These are phyloP conservation scores for Himantopus leucocephalus DNA, from an alignment of 2,113 vertebrate species.

Conservation along the genomic window DNA sequence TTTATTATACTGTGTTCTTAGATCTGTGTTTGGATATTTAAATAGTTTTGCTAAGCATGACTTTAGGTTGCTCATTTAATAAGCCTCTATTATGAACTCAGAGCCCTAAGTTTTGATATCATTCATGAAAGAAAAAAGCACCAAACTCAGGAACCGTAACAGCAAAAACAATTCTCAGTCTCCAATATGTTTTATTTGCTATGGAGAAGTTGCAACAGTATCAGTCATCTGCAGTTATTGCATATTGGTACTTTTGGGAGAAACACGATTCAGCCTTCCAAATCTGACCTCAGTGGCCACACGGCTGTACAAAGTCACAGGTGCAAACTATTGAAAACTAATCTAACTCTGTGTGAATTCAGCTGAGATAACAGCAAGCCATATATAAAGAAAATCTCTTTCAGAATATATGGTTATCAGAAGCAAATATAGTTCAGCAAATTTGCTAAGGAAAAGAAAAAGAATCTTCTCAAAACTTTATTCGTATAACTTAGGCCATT, in stretches of 20 bases:
- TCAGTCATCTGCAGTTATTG: not conserved
- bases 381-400: not conserved
- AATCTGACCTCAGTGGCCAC: not conserved
- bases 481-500: not conserved
- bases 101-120: not conserved
- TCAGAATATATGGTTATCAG: not conserved
- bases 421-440: not conserved
- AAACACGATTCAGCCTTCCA: not conserved
- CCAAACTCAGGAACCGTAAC: not conserved
- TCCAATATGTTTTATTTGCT: not conserved
- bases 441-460: not conserved
- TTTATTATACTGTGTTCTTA: not conserved
- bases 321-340: not conserved
- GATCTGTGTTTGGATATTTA: constrained; percentile 12
- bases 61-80: constrained; percentile 31
- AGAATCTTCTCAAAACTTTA: not conserved
- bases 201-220: not conserved
- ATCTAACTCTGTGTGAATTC: not conserved
- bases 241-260: not conserved
- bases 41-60: not conserved
- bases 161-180: not conserved
- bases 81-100: not conserved
- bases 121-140: not conserved
- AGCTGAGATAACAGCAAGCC: not conserved
- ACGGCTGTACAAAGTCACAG: not conserved